These are phyloP conservation scores for Puma concolor DNA, from an alignment of 2,113 vertebrate genomes.

Conservation along the genomic window DNA sequence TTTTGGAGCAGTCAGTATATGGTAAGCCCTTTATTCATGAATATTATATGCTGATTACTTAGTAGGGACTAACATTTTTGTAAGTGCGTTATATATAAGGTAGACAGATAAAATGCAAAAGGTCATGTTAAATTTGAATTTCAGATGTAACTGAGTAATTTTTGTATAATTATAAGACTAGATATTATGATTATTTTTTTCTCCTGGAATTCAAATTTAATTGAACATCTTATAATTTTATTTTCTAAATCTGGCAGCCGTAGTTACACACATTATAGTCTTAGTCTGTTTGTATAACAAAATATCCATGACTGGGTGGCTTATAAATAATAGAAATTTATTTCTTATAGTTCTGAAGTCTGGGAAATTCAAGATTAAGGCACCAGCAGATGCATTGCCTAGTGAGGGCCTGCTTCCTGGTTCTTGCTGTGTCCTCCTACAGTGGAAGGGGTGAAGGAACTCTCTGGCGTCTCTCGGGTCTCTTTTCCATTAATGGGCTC, in stretches of 20 bases:
- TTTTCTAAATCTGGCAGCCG: background rate
- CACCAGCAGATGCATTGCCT: background rate
- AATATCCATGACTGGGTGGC: background rate
- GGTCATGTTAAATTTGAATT: conserved; percentile 8
- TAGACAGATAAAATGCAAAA: background rate
- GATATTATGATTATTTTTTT: background rate
- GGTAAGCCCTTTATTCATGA: background rate
- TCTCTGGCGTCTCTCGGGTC: background rate
- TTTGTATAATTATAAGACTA: background rate
- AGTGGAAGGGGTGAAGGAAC: background rate
- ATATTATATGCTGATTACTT: background rate
- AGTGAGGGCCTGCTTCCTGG: background rate
- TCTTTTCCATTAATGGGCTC: background rate
- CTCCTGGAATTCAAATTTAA: conserved; percentile 40
- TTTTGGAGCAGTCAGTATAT: background rate
- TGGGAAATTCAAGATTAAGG: background rate
- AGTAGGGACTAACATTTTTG: background rate
- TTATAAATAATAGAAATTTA: background rate
- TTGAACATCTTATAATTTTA: background rate
- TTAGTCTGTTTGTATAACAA: background rate
- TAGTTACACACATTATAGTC: background rate
- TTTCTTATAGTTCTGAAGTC: background rate
- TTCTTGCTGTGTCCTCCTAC: background rate
- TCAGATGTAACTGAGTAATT: background rate
- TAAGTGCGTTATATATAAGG: background rate